Base-by-base conservation (phyloP, 2,888 invertebrate genomes). In the Aphidoletes aphidimyza region DNA sequence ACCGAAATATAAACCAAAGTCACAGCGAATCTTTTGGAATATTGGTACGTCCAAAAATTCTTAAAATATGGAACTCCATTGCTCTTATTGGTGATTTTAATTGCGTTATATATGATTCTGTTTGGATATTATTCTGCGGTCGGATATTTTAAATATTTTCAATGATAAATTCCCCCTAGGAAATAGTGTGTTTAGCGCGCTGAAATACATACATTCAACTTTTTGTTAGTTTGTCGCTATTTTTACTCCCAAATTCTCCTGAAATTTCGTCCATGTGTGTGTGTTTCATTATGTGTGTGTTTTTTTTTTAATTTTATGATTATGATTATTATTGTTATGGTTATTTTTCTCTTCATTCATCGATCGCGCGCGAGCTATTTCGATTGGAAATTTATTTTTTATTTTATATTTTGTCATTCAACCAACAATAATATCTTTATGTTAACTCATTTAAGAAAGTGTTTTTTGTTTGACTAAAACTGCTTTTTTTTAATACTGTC, bases 161-260 rank as follows among this genome's bases (percentile, higher is more conserved):
- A n/a, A n/a, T n/a, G n/a, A n/a, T n/a, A n/a, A n/a, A n/a, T n/a
- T n/a, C n/a, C n/a, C n/a, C n/a, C n/a, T n/a, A n/a, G n/a, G n/a
- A n/a, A n/a, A 69, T 30, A 69, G 69, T 69, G 69, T 69, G 69
- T 69, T 69, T 69, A 69, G 69, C 69, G 34, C 69, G 34, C 30
- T 69, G 69, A 69, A 69, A 69, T 54, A 47, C 54, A 54, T 54
- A 69, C 34, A n/a, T 69, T 69, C 30, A 30, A 69, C 30, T 69
- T 69, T 14, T 54, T 54, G 69, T 69, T 69, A 69, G 69, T 69
- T 69, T 30, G 69, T 69, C 26, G 69, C 69, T 30, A 30, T 69
- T 69, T 54, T 69, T 69, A 69, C 69, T 69, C 69, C 69, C 69
- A 30, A 69, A 30, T 69, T 69, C 69, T 69, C 26, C n/a, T n/a